phyloP scores from a whole-genome alignment of 2,797 vertebrate genomes.

The Parotocinclus haroldoi region DNA sequence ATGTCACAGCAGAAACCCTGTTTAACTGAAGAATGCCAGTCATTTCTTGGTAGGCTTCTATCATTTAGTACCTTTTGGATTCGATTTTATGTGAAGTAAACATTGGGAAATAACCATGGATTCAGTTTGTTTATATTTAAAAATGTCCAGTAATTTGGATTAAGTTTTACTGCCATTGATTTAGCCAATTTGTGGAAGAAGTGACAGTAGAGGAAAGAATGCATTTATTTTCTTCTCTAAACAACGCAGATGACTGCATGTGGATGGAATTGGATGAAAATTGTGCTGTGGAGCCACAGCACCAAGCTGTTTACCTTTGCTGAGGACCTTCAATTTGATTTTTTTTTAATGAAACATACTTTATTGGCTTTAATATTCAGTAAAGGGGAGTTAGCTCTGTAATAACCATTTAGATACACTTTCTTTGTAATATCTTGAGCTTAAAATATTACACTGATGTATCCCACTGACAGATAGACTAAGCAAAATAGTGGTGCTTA shows the following conservation, averaged over 20 bases:
- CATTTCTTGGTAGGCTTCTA: constrained; percentile 46
- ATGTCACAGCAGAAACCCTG: constrained; percentile 31
- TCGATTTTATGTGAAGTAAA: constrained; percentile 17
- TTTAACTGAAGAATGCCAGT: constrained; percentile 47
- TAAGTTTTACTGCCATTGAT: constrained; percentile 34
- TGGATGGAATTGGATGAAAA: constrained; percentile 27
- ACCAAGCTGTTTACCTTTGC: no score
- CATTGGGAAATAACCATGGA: constrained; percentile 43
- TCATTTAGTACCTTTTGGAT: constrained; percentile 14
- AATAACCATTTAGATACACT: no score
- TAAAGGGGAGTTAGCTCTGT: no score
- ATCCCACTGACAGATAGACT: no score
- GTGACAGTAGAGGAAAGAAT: constrained; percentile 51
- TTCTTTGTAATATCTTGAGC: no score
- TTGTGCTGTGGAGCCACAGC: no score
- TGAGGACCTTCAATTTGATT: no score
- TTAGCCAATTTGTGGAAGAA: constrained; percentile 48
- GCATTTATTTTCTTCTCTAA: constrained; percentile 8
- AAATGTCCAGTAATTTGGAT: constrained; percentile 49
- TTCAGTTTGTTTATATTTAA: constrained; percentile 46
- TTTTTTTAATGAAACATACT: no score
- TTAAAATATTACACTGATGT: no score
- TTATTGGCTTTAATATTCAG: no score
- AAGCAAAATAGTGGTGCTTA: no score
- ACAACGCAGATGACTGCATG: constrained; percentile 22